phyloP scores from a whole-genome alignment of 2,797 vertebrate species.

The Sciaenops ocellatus region DNA sequence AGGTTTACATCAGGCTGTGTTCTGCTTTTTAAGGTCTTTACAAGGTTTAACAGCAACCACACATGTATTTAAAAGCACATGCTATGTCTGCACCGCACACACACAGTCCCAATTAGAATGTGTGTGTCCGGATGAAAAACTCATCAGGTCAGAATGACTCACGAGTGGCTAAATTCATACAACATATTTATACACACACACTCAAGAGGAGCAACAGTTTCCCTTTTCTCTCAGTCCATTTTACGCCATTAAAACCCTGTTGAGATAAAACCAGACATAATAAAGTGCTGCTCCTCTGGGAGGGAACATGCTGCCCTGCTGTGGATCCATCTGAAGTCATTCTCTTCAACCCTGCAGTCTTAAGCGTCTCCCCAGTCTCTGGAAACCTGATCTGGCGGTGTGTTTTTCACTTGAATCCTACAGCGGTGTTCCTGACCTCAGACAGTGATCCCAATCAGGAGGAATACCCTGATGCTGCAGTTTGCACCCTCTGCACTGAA shows the following conservation, averaged over 20 bases:
- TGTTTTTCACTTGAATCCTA: conserved; percentile 76
- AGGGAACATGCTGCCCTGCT: conserved; percentile 55
- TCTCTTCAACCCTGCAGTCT: conserved; percentile 61
- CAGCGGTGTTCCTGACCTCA: conserved; percentile 79
- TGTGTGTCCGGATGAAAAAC: conserved; percentile 55
- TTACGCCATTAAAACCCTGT: conserved; percentile 50
- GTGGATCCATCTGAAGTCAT: conserved; percentile 65
- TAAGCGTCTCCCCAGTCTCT: conserved; percentile 63
- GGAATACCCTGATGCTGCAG: conserved; percentile 84
- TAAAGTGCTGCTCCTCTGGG: conserved; percentile 68
- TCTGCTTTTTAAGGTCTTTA: conserved; percentile 61
- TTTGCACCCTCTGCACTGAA: conserved; percentile 76
- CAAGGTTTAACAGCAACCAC: conserved; percentile 51
- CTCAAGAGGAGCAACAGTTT: conserved; percentile 28
- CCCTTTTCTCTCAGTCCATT: conserved; percentile 55
- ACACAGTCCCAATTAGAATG: conserved; percentile 35
- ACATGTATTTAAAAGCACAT: conserved; percentile 14
- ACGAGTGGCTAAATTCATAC: conserved; percentile 53
- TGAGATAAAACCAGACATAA: conserved; percentile 72
- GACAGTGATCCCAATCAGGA: conserved; percentile 79
- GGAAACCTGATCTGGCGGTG: conserved; percentile 73
- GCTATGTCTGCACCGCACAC: conserved; percentile 1
- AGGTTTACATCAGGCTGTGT: conserved; percentile 51
- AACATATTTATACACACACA: conserved; percentile 39
- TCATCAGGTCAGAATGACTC: conserved; percentile 69